phyloP scores from a whole-genome alignment of 2,888 invertebrate genomes.

The Rhagonycha fulva region DNA sequence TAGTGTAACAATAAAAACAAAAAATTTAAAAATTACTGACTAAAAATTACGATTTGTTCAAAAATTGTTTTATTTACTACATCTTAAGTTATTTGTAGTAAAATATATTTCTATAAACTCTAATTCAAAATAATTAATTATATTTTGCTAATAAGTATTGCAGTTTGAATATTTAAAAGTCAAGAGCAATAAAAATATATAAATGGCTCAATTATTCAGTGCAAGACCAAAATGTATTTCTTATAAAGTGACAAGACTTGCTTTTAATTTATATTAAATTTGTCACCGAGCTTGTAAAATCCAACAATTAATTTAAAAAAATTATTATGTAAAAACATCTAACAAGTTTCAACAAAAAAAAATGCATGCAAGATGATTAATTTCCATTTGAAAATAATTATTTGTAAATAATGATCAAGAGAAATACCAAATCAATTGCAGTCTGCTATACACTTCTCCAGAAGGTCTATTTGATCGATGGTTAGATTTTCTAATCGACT shows the following conservation, averaged over 20 bases:
- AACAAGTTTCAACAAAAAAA: background rate
- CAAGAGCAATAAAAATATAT: background rate
- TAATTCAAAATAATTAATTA: background rate
- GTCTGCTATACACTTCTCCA: constrained; percentile 47
- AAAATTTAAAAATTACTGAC: constrained; percentile 22
- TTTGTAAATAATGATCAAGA: background rate
- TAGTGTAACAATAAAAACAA: constrained; percentile 26
- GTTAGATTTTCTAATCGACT: constrained; percentile 44
- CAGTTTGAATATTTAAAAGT: background rate
- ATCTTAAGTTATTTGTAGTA: background rate
- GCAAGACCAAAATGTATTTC: background rate
- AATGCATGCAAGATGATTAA: background rate
- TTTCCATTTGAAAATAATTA: background rate
- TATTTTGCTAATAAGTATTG: background rate
- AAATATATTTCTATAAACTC: background rate
- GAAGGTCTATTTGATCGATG: constrained; percentile 41
- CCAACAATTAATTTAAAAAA: background rate
- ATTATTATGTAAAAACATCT: background rate
- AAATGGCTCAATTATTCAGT: background rate
- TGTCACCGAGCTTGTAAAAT: background rate
- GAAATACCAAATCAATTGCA: constrained; percentile 23
- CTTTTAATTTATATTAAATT: background rate
- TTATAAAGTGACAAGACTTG: background rate
- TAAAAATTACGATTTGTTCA: background rate
- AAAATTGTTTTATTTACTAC: background rate